A percentile compares a stretch with the other conserved stretches of the same genome.
These are phyloP conservation scores for Ryuthela nishihirai DNA, from an alignment of 2,888 invertebrate species.

Conservation along the genomic window DNA sequence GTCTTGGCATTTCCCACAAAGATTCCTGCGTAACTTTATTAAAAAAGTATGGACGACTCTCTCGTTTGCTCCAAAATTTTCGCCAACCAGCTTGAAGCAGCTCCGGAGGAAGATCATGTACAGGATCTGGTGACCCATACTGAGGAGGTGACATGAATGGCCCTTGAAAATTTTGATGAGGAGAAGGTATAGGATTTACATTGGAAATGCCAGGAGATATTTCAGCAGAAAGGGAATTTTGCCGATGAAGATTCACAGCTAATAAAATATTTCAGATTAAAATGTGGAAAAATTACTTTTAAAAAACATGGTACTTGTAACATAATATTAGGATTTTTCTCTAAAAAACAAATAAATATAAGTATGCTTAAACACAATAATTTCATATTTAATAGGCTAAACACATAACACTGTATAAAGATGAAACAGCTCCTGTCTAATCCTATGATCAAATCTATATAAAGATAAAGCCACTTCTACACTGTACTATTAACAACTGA, in stretches of 20 bases:
- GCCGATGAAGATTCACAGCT: constrained; percentile 18
- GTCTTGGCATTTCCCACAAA: constrained; percentile 92
- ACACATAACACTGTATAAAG: no score
- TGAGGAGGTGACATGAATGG: constrained; percentile 38
- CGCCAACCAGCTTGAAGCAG: constrained; percentile 87
- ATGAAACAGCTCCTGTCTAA: no score
- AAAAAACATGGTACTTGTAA: no score
- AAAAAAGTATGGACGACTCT: constrained; percentile 94
- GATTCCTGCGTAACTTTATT: constrained; percentile 93
- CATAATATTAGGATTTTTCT: no score
- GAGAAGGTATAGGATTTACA: constrained; percentile 17
- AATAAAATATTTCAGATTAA: constrained; percentile 9
- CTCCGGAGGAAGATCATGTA: constrained; percentile 61
- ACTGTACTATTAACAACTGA: no score
- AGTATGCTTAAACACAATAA: no score
- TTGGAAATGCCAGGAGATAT: constrained; percentile 24
- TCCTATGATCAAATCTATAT: no score
- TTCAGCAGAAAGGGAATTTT: constrained; percentile 27
- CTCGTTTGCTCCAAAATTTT: constrained; percentile 93
- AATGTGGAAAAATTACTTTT: no score
- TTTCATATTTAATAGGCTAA: no score
- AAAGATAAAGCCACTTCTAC: no score
- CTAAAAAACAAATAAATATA: no score
- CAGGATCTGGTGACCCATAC: constrained; percentile 44
- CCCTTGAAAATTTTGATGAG: constrained; percentile 13